Evolutionary conservation across 2,797 vertebrate species (phyloP), one percentile per base, ranked within the genome.

Genomic region (Gallirallus australis): DNA sequence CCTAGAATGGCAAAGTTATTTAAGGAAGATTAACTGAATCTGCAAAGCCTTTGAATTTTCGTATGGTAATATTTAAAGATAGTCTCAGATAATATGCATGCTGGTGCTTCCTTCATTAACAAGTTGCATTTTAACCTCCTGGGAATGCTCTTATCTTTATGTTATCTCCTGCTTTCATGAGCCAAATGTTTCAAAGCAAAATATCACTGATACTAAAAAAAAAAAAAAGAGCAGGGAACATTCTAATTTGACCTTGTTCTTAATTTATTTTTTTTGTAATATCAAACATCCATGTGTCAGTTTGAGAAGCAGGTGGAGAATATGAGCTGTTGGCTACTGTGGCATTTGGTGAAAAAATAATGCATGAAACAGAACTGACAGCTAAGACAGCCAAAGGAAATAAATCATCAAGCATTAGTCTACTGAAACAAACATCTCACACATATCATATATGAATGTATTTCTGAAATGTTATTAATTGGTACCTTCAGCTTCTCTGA

Each of bases 111-210:
- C 57, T 54, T 95, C 15, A 45, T 35, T 27, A 85, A 42, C 17
- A 89, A 54, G 28, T 45, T 91, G 13, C 53, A 60, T 72, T 66
- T 39, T 47, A 76, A 56, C 30, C 21, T 76, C 35, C 45, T 64
- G 31, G 28, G 47, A 60, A 71, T 54, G 60, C 17, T 90, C n/a
- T 40, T 30, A 42, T 63, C 10, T 86, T 90, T 90, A 33, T 57
- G 6, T 50, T 53, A 68, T 39, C n/a, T 66, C 23, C 31, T 31
- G 13, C 15, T 21, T 64, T 28, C 21, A 72, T 60, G 12, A 96
- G 19, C 15, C 56, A 89, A 90, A 92, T 30, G 11, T 93, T 94
- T 92, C 40, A 37, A 86, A 65, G 54, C 30, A 73, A 95, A 93
- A 85, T 64, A 80, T 12, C 47, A 16, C 24, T 59, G n/a, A 69